phyloP scores from a whole-genome alignment of 2,888 invertebrate genomes.

The Prenolepis imparis region DNA sequence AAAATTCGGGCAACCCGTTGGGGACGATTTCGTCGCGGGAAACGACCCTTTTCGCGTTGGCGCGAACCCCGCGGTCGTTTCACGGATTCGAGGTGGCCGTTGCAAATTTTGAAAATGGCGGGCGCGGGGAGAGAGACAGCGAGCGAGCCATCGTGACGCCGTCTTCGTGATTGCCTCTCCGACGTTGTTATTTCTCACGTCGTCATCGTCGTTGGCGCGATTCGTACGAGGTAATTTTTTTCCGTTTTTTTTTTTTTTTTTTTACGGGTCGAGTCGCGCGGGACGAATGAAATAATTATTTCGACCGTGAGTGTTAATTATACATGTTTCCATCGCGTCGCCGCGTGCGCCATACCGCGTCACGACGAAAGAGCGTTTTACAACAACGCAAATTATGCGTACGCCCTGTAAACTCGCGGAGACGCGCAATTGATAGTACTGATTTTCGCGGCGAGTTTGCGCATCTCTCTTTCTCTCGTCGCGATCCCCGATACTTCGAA shows the following conservation, averaged over 20 bases:
- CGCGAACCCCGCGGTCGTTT: not conserved
- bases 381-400: constrained; percentile 31
- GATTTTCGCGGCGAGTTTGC: constrained; percentile 54
- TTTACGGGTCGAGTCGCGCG: not conserved
- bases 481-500: constrained; percentile 17
- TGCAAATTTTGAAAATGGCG: constrained; percentile 84
- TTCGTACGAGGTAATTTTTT: no score
- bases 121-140: constrained; percentile 72
- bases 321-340: not conserved
- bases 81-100: not conserved
- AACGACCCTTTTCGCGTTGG: not conserved
- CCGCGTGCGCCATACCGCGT: not conserved
- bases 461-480: constrained; percentile 10
- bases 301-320: not conserved
- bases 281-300: not conserved
- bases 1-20: constrained; percentile 33
- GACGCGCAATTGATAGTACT: constrained; percentile 53
- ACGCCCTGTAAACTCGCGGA: constrained; percentile 19
- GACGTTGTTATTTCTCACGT: no score
- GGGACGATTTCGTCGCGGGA: not conserved
- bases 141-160: constrained; percentile 27
- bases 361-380: not conserved
- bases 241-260: no score
- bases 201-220: no score
- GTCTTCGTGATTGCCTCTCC: not conserved